phyloP scores from a whole-genome alignment of 2,888 invertebrate species.

The Platycnemis pennipes region DNA sequence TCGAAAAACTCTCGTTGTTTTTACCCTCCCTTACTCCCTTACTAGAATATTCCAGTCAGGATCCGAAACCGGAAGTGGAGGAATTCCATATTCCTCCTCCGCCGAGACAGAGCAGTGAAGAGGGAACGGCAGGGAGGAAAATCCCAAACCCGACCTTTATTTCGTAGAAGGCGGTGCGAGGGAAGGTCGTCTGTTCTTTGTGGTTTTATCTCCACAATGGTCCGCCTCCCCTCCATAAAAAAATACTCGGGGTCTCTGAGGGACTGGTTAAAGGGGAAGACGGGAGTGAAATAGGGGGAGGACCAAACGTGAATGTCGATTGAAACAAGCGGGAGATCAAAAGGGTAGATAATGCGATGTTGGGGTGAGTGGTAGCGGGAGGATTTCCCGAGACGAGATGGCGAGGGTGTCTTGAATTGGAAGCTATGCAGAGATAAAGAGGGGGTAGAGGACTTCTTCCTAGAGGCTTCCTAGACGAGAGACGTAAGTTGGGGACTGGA shows the following conservation, averaged over 20 bases:
- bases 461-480: background rate
- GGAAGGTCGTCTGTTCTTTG: slow-evolving; percentile 60
- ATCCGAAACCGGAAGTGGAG: slow-evolving; percentile 16
- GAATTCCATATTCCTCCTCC: background rate
- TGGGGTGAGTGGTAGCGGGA: background rate
- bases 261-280: background rate
- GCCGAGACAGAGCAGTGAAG: background rate
- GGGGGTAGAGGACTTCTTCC: background rate
- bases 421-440: background rate
- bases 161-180: background rate
- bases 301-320: slow-evolving; percentile 38
- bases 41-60: slow-evolving; percentile 38
- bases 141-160: slow-evolving; percentile 30
- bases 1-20: background rate
- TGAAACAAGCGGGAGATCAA: slow-evolving; percentile 44
- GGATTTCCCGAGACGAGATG: background rate
- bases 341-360: slow-evolving; percentile 31
- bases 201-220: slow-evolving; percentile 41
- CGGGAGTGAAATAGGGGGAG: background rate
- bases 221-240: background rate
- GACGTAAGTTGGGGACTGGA: background rate
- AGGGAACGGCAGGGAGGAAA: background rate
- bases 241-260: background rate
- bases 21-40: background rate
- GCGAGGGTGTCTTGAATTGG: background rate